Conservation (phyloP, 2,113 vertebrate genomes). For the Pleuronectes platessa region DNA sequence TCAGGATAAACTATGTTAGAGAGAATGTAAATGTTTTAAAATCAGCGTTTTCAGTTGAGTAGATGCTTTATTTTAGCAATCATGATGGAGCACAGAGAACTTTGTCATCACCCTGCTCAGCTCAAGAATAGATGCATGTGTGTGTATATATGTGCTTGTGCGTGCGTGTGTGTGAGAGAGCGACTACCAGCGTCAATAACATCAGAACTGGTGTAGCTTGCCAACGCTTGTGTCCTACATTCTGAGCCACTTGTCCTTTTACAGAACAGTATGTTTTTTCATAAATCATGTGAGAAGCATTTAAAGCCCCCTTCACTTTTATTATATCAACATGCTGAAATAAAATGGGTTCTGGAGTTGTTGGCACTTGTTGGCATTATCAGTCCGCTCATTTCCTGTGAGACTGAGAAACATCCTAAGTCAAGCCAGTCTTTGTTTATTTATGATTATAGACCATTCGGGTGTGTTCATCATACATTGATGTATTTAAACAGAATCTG, state of each 20-base stretch:
- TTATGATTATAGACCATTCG: neutral
- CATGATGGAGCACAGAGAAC: too few relatives aligned
- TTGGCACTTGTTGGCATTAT: neutral
- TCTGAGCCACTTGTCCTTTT: constrained; percentile 63
- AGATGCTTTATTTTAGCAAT: constrained; percentile 10
- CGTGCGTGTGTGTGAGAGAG: constrained; percentile 5
- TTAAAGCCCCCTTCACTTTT: constrained; percentile 9
- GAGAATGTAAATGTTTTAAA: neutral
- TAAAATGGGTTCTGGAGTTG: neutral
- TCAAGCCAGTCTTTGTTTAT: neutral
- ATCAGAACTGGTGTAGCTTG: constrained; percentile 62
- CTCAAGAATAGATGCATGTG: constrained; percentile 58
- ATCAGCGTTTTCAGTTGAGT: neutral
- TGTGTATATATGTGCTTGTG: constrained; percentile 24
- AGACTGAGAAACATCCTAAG: neutral
- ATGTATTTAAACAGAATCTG: neutral
- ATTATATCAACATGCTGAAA: neutral
- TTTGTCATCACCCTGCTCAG: constrained; percentile 37
- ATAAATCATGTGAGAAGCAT: constrained; percentile 38
- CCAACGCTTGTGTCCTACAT: constrained; percentile 75
- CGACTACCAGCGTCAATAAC: constrained; percentile 67
- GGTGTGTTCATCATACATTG: constrained; percentile 19
- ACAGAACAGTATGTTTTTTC: constrained; percentile 23
- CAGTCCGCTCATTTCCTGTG: neutral
- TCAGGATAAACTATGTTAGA: neutral